A percentile compares a stretch with the other conserved stretches of the same genome.
phyloP scores from a whole-genome alignment of 2,113 vertebrate genomes.

The Bos indicus region DNA sequence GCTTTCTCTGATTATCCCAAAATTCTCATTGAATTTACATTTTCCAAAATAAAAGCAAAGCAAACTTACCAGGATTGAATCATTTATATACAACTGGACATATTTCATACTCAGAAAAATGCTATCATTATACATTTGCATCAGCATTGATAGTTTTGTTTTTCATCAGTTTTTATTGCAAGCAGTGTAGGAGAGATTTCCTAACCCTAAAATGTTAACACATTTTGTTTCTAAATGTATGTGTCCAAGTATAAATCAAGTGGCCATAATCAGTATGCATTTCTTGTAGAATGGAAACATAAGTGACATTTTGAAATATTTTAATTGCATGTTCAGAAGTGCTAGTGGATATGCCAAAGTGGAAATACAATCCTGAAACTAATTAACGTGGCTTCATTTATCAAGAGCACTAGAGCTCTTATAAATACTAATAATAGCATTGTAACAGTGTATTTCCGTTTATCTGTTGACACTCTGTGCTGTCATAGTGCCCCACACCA shows the following conservation, averaged over 20 bases:
- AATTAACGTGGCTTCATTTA: constrained; percentile 89
- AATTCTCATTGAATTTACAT: neutral
- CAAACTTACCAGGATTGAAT: neutral
- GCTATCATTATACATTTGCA: neutral
- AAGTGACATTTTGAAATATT: constrained; percentile 83
- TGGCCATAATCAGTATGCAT: constrained; percentile 80
- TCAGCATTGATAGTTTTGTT: neutral
- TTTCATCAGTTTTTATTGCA: constrained; percentile 9
- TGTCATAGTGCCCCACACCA: neutral
- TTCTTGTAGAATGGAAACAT: constrained; percentile 76
- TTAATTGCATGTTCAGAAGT: constrained; percentile 82
- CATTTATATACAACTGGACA: neutral
- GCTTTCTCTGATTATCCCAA: neutral
- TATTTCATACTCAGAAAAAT: neutral
- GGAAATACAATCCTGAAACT: constrained; percentile 81
- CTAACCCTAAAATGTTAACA: constrained; percentile 25
- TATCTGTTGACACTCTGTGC: constrained; percentile 60
- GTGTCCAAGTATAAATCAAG: constrained; percentile 71
- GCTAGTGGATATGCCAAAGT: constrained; percentile 78
- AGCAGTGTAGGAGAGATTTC: constrained; percentile 30
- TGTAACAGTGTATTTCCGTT: constrained; percentile 76
- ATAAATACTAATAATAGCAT: constrained; percentile 83
- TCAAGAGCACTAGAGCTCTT: constrained; percentile 78
- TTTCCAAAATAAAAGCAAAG: neutral
- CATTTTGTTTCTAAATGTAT: constrained; percentile 57